These are phyloP conservation scores for Bolborhynchus lineola DNA, from an alignment of 2,113 vertebrate genomes.

Conservation along the genomic window DNA sequence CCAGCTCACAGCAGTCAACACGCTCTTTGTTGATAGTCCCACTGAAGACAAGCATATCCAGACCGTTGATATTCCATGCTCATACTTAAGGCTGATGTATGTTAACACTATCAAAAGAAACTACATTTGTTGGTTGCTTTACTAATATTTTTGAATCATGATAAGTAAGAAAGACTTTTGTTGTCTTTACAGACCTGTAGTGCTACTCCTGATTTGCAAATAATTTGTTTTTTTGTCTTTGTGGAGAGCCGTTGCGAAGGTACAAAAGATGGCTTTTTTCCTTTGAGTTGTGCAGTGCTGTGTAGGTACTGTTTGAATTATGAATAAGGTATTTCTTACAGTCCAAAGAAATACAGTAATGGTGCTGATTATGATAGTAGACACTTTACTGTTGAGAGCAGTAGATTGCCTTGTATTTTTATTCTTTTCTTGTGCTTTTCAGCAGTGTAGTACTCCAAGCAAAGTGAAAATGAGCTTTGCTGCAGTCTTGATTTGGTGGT, in stretches of 20 bases:
- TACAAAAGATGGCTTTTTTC: neutral
- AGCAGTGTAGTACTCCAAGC: neutral
- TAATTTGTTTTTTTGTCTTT: neutral
- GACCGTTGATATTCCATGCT: neutral
- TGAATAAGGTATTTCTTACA: neutral
- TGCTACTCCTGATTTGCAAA: neutral
- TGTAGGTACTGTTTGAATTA: neutral
- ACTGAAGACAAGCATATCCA: neutral
- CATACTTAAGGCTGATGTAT: neutral
- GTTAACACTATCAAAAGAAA: neutral
- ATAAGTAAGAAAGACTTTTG: neutral
- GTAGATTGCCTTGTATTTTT: neutral
- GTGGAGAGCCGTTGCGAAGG: neutral
- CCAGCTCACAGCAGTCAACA: slow-evolving; percentile 11
- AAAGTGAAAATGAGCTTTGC: neutral
- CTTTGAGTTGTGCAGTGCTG: neutral
- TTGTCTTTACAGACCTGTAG: neutral
- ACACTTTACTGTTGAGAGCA: neutral
- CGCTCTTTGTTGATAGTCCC: slow-evolving; percentile 41
- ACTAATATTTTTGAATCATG: neutral
- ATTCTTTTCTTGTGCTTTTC: neutral
- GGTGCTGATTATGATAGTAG: neutral
- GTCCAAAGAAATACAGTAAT: neutral
- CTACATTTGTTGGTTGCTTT: neutral
- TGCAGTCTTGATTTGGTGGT: neutral